Evolutionary conservation across 2,888 invertebrate species (phyloP).

Genomic region (Dasysyrphus tricinctus): DNA sequence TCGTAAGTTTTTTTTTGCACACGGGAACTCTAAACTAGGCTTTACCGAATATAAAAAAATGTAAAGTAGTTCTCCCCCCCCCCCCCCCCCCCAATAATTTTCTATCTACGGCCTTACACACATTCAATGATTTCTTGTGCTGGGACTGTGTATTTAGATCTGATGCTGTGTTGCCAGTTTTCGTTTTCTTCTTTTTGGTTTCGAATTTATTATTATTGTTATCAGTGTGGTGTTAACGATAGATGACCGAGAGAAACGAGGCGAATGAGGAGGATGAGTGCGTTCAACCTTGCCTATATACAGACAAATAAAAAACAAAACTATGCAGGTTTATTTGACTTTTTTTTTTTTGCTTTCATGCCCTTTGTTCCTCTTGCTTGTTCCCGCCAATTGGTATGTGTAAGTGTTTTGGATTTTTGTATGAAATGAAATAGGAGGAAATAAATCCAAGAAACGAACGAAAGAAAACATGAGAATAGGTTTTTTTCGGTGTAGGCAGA

Average conservation of each 20-base stretch:
- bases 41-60: no score
- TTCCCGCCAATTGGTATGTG: constrained; percentile 23
- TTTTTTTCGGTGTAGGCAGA: constrained; percentile 18
- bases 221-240: constrained; percentile 27
- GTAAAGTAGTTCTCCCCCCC: no score
- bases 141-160: constrained; percentile 21
- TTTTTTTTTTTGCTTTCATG: constrained; percentile 24
- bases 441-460: constrained; percentile 11
- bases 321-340: constrained; percentile 67
- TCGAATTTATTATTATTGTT: constrained; percentile 57
- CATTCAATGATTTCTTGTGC: constrained; percentile 52
- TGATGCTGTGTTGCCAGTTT: constrained; percentile 71
- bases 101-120: not conserved
- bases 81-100: not conserved
- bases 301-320: constrained; percentile 35
- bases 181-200: constrained; percentile 34
- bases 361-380: constrained; percentile 29
- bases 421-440: constrained; percentile 9
- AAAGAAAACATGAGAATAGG: constrained; percentile 43
- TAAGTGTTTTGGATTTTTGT: constrained; percentile 25
- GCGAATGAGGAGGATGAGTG: constrained; percentile 52
- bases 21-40: no score
- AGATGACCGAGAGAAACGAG: constrained; percentile 1
- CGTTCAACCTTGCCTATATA: constrained; percentile 69
- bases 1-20: no score